Evolutionary conservation across 2,888 invertebrate genomes (phyloP), one percentile per base, ranked within the genome.

Genomic region (Osmoderma eremita): DNA sequence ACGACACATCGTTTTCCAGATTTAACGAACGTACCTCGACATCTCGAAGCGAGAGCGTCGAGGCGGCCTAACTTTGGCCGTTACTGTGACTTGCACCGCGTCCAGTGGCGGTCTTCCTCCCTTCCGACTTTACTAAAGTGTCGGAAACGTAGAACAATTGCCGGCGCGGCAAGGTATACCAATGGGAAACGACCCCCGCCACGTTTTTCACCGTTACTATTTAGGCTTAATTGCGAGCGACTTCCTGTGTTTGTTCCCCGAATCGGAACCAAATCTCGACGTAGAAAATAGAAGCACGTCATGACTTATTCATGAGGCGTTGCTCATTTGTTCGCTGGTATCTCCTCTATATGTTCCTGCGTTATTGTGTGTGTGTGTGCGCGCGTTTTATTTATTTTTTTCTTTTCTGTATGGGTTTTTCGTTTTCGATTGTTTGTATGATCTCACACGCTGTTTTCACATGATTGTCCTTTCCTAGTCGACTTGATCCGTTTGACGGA

Each of bases 101-200:
- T n/a, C n/a, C n/a, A n/a, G n/a, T n/a, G n/a, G n/a, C n/a, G 30
- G 10, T 30, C 30, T 30, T 30, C 30, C 10, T 30, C 30, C 30
- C 24, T 77, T 74, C 6, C 75, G 72, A 0, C 80, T 75, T 56
- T 80, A 74, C 69, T 79, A 76, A 18, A 49, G 53, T 42, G 71
- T 76, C 81, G 81, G 68, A 65, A 69, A 70, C 50, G 71, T 72
- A 63, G 68, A 69, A 72, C 72, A 72, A 72, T 72, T 68, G 71
- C 45, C 30, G 17, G 53, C 36, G 54, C 68, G 36, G 20, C 22
- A n/a, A 15, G 17, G 6, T 41, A 22, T 56, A 66, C 72, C 71
- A 72, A 71, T 71, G 67, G 70, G 67, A 71, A 66, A 63, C 45
- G 51, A n/a, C 69, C 71, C 72, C 70, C 69, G 42, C 71, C 62